phyloP scores from a whole-genome alignment of 2,888 invertebrate genomes.

The Epinotia demarniana region DNA sequence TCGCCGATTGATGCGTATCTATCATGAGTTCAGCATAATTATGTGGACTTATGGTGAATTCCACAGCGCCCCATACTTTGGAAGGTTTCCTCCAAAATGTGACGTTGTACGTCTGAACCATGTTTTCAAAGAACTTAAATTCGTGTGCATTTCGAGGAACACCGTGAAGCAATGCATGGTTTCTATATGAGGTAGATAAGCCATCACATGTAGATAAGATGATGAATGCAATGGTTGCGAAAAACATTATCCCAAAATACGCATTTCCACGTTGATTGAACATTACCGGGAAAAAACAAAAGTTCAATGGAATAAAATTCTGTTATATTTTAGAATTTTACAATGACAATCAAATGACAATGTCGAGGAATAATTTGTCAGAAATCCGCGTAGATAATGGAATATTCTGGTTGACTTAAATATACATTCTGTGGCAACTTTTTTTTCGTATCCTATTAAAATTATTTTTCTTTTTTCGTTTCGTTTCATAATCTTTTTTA shows the following conservation, averaged over 20 bases:
- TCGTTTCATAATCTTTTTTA: too few relatives aligned
- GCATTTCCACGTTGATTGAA: neutral
- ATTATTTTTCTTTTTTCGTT: too few relatives aligned
- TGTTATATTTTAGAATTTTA: neutral
- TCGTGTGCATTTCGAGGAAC: slow-evolving; percentile 60
- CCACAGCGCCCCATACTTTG: slow-evolving; percentile 57
- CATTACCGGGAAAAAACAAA: neutral
- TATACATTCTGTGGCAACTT: neutral
- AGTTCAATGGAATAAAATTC: neutral
- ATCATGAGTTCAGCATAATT: slow-evolving; percentile 53
- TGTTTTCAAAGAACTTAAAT: slow-evolving; percentile 59
- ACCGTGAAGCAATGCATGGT: slow-evolving; percentile 66
- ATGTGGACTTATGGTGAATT: slow-evolving; percentile 65
- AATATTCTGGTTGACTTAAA: neutral
- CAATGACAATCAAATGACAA: neutral
- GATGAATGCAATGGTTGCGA: neutral
- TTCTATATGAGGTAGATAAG: slow-evolving; percentile 55
- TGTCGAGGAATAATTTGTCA: neutral
- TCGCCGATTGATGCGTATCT: slow-evolving; percentile 51
- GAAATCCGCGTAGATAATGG: neutral
- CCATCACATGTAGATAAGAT: slow-evolving; percentile 35
- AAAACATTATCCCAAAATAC: neutral
- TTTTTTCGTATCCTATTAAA: too few relatives aligned
- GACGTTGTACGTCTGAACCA: slow-evolving; percentile 54
- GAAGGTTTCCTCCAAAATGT: slow-evolving; percentile 69